Conservation (phyloP, 2,797 vertebrate genomes). For the Diceros bicornis region DNA sequence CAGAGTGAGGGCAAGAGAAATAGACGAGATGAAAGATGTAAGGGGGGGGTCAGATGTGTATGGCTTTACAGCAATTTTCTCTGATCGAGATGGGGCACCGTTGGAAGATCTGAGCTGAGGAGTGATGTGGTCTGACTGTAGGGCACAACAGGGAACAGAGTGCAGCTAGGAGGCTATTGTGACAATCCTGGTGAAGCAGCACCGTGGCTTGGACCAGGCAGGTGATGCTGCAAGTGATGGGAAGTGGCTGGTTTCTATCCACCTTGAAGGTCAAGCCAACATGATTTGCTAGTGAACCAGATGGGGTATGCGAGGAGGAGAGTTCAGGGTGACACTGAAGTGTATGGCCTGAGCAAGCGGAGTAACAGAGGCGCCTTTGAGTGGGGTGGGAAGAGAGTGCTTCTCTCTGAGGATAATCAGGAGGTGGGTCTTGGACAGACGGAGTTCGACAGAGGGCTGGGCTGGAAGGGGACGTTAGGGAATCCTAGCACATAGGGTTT, state of each 20-base stretch:
- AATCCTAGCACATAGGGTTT: accelerated
- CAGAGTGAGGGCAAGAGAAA: no score
- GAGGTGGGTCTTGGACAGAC: not conserved
- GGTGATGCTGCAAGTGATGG: accelerated
- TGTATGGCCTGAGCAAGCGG: not conserved
- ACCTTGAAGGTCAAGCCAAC: not conserved
- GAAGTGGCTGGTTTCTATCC: not conserved
- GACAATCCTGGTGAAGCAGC: not conserved
- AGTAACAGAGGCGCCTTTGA: not conserved
- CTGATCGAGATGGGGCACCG: accelerated
- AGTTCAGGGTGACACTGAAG: not conserved
- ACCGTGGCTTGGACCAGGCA: not conserved
- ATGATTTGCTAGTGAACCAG: no score
- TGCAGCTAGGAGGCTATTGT: accelerated
- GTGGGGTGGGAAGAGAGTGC: accelerated
- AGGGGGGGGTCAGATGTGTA: no score
- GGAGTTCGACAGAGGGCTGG: not conserved
- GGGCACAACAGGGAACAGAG: accelerated
- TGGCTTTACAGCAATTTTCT: not conserved
- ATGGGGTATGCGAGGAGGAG: accelerated
- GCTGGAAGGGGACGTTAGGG: accelerated
- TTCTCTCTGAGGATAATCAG: not conserved
- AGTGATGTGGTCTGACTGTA: not conserved
- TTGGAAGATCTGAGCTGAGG: not conserved
- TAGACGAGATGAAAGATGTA: not conserved